Conservation (phyloP, 1,140 invertebrate genomes). For the Campoletis sonorensis region DNA sequence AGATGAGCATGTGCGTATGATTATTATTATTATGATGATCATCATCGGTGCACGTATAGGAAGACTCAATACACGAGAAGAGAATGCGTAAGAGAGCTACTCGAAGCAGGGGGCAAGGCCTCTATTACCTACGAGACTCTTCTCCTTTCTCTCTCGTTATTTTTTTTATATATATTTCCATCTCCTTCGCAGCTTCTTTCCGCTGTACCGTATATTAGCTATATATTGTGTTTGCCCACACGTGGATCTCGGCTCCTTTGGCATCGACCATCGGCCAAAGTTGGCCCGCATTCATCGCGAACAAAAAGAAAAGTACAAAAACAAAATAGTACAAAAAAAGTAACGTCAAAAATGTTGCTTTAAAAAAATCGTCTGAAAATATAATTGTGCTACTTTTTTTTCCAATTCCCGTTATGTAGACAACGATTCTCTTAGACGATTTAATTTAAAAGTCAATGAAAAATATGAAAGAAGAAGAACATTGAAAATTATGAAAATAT, state of each 20-base stretch:
- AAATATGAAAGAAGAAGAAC: too few relatives aligned
- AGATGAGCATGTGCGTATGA: constrained; percentile 5
- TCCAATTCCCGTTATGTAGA: too few relatives aligned
- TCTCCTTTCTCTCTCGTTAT: not conserved
- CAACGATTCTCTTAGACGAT: too few relatives aligned
- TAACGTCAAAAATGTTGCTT: not conserved
- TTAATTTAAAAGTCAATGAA: too few relatives aligned
- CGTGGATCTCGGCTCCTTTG: constrained; percentile 33
- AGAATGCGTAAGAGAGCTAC: constrained; percentile 18
- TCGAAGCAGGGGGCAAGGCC: constrained; percentile 44
- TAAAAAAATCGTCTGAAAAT: not conserved
- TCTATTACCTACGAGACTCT: constrained; percentile 36
- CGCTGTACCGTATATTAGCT: constrained; percentile 3
- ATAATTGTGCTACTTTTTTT: too few relatives aligned
- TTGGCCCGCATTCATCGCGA: not conserved
- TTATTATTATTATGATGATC: constrained; percentile 20
- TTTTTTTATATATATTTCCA: constrained; percentile 12
- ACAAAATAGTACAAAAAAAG: not conserved
- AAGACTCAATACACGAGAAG: constrained; percentile 1
- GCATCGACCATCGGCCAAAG: constrained; percentile 21
- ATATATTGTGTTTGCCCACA: constrained; percentile 34
- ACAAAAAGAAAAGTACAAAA: not conserved
- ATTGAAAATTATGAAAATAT: too few relatives aligned
- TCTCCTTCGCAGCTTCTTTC: constrained; percentile 15
- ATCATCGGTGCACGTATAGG: not conserved